phyloP scores from a whole-genome alignment of 1,140 invertebrate genomes.

The Pteromalus puparum region DNA sequence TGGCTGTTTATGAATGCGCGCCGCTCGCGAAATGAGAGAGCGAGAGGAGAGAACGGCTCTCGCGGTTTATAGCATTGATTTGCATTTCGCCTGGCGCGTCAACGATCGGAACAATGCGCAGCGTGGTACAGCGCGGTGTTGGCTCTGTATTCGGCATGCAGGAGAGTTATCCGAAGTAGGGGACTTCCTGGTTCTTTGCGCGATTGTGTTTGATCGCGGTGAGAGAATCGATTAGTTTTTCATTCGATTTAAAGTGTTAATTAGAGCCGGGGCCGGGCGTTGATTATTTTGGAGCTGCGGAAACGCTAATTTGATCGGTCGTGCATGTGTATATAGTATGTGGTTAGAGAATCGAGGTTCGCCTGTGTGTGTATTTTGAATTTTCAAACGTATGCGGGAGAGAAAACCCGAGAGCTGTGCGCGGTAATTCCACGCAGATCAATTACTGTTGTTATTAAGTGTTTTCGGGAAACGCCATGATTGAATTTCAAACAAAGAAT shows the following conservation, averaged over 20 bases:
- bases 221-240: neutral
- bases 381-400: neutral
- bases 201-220: neutral
- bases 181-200: neutral
- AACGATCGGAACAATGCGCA: constrained; percentile 6
- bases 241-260: neutral
- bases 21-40: neutral
- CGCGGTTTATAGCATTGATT: constrained; percentile 39
- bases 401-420: neutral
- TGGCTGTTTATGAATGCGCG: constrained; percentile 32
- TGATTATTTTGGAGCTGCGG: neutral
- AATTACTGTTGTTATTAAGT: neutral
- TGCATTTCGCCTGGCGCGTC: constrained; percentile 31
- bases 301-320: neutral
- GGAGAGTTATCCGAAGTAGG: neutral
- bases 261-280: neutral
- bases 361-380: neutral
- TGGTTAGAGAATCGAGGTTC: neutral
- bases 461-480: neutral
- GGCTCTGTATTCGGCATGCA: no score
- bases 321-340: neutral
- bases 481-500: neutral
- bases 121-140: neutral
- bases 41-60: neutral
- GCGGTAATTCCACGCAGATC: neutral